Evolutionary conservation across 2,113 vertebrate species (phyloP), one percentile per base, ranked within the genome.

Genomic region (Muntiacus muntjak): DNA sequence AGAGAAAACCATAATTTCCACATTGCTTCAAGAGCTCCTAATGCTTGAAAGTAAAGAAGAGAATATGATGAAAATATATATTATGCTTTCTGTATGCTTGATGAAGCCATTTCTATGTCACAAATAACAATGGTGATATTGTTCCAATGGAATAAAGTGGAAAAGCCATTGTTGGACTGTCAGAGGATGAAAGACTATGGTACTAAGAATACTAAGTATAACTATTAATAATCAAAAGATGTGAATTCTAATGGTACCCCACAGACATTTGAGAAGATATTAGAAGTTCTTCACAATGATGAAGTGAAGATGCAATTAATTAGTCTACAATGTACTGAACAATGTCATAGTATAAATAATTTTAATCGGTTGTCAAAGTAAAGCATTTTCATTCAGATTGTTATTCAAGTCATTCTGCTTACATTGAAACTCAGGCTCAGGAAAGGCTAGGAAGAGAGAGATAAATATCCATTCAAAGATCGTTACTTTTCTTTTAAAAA

Each of bases 141-240:
- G 12, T 83, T 54, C 50, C 33, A 91, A 43, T 64, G 43, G 76
- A 78, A 93, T 89, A 87, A 92, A 91, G 55, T 97, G 15, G 45
- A 50, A 87, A 64, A 95, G 45, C 23, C 52, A 92, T 84, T 96
- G 62, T 90, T 91, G 89, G 45, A 36, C 14, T 93, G 36, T 94
- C 87, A 96, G 5, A 74, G 43, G 40, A 78, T 94, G 74, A 97
- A 95, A 87, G 87, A 84, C 33, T 23, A 5, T 74, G 14, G 16
- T 83, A 26, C 82, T 89, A 87, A 84, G 8, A 79, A 52, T 71
- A n/a, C 60, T 95, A 89, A 91, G 7, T 58, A 19, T 23, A 91
- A 55, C 67, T 60, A 88, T 89, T 91, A 91, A 98, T 98, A 98
- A 98, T 98, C 97, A 98, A 98, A 98, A 98, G 30, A 74, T 97